Evolutionary conservation across 2,113 vertebrate genomes (phyloP).

Genomic region (Zapus hudsonius): DNA sequence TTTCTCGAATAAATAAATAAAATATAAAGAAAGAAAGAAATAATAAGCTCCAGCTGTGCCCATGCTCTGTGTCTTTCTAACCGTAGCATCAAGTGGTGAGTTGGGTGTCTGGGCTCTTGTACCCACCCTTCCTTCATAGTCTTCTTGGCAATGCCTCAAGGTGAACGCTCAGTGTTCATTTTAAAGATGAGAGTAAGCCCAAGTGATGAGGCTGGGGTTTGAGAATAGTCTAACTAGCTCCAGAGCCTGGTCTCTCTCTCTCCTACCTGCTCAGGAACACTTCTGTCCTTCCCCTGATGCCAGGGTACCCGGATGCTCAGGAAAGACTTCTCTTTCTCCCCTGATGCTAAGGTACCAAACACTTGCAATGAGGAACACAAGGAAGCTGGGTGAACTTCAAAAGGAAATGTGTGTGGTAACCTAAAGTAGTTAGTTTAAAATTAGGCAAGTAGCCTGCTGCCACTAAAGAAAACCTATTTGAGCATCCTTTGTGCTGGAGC

Average conservation of each 20-base stretch:
- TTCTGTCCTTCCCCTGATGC: not conserved
- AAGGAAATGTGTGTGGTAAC: not conserved
- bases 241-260: too few species aligned
- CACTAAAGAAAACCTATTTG: not conserved
- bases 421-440: not conserved
- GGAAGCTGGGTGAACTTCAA: not conserved
- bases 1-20: too few species aligned
- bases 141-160: not conserved
- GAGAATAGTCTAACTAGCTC: too few species aligned
- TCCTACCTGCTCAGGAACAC: too few species aligned
- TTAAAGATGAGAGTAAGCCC: not conserved
- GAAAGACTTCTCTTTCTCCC: not conserved
- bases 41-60: not conserved
- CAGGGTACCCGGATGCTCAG: too few species aligned
- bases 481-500: not conserved
- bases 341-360: accelerated
- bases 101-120: not conserved
- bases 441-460: not conserved
- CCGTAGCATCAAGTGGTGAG: accelerated
- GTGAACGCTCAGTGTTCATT: not conserved
- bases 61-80: not conserved
- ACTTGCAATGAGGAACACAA: accelerated
- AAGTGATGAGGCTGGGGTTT: not conserved
- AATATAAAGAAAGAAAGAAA: not conserved
- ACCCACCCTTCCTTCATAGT: not conserved